These are phyloP conservation scores for Masnerella sp. DNA, from an alignment of 2,888 invertebrate species.

Conservation along the genomic window DNA sequence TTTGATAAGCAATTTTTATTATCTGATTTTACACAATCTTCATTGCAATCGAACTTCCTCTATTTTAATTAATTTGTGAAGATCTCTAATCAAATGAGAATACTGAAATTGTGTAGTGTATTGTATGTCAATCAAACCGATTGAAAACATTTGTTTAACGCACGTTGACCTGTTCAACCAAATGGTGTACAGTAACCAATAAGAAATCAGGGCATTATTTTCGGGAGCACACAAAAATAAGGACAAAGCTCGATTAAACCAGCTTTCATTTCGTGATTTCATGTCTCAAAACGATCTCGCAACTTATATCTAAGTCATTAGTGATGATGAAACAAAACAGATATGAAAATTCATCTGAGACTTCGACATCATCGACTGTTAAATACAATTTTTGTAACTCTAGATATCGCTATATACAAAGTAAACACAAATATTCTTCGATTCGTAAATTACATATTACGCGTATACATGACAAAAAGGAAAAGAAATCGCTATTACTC, in stretches of 20 bases:
- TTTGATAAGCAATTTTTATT: no score
- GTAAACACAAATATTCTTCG: conserved; percentile 50
- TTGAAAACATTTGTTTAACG: conserved; percentile 6
- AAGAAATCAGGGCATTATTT: conserved; percentile 47
- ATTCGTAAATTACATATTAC: conserved; percentile 48
- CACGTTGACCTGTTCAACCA: conserved; percentile 6
- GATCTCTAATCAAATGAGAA: conserved; percentile 9
- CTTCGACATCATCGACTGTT: conserved; percentile 55
- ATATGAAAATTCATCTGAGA: conserved; percentile 15
- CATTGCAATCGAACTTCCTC: conserved; percentile 23
- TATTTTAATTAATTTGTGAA: conserved; percentile 12
- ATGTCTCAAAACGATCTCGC: conserved; percentile 49
- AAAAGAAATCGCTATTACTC: conserved; percentile 18
- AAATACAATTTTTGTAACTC: conserved; percentile 47
- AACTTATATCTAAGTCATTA: conserved; percentile 59
- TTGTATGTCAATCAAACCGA: conserved; percentile 5
- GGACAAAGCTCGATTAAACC: no score
- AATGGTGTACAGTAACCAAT: conserved; percentile 31
- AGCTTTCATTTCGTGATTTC: conserved; percentile 43
- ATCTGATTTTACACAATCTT: no score
- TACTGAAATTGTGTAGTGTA: neutral
- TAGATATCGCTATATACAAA: conserved; percentile 52
- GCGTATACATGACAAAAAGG: conserved; percentile 41
- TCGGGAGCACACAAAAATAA: conserved; percentile 9
- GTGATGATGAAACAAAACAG: conserved; percentile 31